Conservation (phyloP, 2,888 invertebrate species). For the Gandaritis pyraliata region DNA sequence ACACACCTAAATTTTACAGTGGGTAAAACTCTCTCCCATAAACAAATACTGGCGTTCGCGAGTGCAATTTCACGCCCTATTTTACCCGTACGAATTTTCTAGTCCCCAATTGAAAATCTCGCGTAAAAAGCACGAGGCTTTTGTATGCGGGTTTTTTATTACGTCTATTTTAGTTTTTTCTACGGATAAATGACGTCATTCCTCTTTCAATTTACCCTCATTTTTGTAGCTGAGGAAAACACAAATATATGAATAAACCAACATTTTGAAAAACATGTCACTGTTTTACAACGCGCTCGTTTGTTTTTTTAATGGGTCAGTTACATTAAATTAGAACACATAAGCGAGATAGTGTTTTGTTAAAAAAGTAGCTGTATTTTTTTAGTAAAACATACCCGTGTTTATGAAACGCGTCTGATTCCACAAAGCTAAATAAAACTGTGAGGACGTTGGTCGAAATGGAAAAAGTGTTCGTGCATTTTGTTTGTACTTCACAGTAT, state of each 20-base stretch:
- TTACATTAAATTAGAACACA: conserved; percentile 29
- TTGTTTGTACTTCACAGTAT: neutral
- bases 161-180: conserved; percentile 65
- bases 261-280: conserved; percentile 37
- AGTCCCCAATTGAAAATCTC: conserved; percentile 69
- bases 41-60: conserved; percentile 76
- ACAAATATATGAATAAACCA: conserved; percentile 46
- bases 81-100: conserved; percentile 74
- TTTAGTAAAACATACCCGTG: conserved; percentile 21
- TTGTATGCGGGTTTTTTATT: conserved; percentile 70
- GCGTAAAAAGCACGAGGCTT: conserved; percentile 62
- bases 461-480: conserved; percentile 6
- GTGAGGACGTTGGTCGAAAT: conserved; percentile 9
- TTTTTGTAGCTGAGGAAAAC: conserved; percentile 51
- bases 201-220: conserved; percentile 70
- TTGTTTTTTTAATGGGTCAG: conserved; percentile 35
- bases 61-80: conserved; percentile 80
- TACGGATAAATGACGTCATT: conserved; percentile 68
- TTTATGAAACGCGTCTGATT: conserved; percentile 27
- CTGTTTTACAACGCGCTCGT: conserved; percentile 22
- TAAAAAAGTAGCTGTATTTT: conserved; percentile 29
- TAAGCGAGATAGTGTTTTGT: conserved; percentile 29
- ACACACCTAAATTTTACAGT: conserved; percentile 68
- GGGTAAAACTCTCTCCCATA: conserved; percentile 63
- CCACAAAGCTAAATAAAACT: conserved; percentile 25